Conservation (phyloP, 2,113 vertebrate species). For the Vicugna pacos region DNA sequence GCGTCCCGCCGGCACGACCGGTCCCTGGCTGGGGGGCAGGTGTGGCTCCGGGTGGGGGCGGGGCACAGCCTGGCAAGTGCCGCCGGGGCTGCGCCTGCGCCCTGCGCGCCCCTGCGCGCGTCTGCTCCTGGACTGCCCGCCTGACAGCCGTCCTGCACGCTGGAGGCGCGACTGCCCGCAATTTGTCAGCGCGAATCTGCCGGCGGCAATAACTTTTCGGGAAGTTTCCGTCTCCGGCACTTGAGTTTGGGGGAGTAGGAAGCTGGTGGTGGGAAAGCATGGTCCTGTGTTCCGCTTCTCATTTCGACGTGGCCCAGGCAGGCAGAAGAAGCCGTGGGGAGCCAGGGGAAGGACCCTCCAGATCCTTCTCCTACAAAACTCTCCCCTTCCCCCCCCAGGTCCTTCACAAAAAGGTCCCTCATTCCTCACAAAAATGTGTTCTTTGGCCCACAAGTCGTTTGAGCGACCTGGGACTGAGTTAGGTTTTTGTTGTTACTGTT, state of each 20-base stretch:
- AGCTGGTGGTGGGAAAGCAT: slow-evolving; percentile 74
- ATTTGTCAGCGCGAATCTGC: slow-evolving; percentile 89
- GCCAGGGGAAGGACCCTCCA: not conserved
- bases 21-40: not conserved
- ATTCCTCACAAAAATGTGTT: too few species aligned
- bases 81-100: not conserved
- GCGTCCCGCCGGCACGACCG: rapidly evolving
- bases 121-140: slow-evolving; percentile 71
- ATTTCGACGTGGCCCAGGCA: not conserved
- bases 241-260: slow-evolving; percentile 85
- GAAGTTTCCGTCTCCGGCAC: slow-evolving; percentile 84
- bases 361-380: not conserved
- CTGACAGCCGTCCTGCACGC: slow-evolving; percentile 78
- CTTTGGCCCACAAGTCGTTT: not conserved
- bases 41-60: not conserved
- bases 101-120: not conserved
- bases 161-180: slow-evolving; percentile 85
- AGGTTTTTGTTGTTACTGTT: not conserved
- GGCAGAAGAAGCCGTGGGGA: slow-evolving; percentile 42
- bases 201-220: slow-evolving; percentile 82
- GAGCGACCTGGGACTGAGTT: not conserved
- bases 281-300: slow-evolving; percentile 75
- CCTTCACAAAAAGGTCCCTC: not conserved
- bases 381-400: not conserved
- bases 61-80: not conserved